Conservation (phyloP, 2,113 vertebrate species). For the Dicentrarchus labrax region DNA sequence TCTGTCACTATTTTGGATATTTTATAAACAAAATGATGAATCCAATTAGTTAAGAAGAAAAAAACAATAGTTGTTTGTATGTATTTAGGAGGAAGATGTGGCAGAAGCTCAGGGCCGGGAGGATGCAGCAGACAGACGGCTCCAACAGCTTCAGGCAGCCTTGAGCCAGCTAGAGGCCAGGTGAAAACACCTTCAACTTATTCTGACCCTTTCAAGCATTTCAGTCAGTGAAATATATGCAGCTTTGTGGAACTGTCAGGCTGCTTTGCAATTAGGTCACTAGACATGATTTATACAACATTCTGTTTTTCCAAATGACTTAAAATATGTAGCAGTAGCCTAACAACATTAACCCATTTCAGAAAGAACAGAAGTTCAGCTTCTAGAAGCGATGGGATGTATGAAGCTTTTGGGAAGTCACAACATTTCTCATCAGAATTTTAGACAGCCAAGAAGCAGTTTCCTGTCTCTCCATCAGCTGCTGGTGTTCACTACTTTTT, state of each 20-base stretch:
- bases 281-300: neutral
- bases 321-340: neutral
- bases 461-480: conserved; percentile 2
- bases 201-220: conserved; percentile 2
- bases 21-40: neutral
- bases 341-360: neutral
- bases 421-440: conserved; percentile 12
- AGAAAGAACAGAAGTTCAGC: neutral
- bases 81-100: conserved; percentile 87
- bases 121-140: conserved; percentile 86
- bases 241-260: neutral
- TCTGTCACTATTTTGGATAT: neutral
- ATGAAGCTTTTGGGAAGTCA: conserved; percentile 17
- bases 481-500: neutral
- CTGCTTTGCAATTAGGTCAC: neutral
- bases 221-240: neutral
- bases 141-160: conserved; percentile 88
- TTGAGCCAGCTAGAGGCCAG: conserved; percentile 90
- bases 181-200: conserved; percentile 73
- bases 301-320: neutral
- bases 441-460: conserved; percentile 14
- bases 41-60: neutral
- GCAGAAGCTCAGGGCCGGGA: conserved; percentile 87
- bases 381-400: neutral
- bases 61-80: neutral